Base-by-base conservation (phyloP, 2,113 vertebrate genomes). In the Cynoglossus semilaevis region DNA sequence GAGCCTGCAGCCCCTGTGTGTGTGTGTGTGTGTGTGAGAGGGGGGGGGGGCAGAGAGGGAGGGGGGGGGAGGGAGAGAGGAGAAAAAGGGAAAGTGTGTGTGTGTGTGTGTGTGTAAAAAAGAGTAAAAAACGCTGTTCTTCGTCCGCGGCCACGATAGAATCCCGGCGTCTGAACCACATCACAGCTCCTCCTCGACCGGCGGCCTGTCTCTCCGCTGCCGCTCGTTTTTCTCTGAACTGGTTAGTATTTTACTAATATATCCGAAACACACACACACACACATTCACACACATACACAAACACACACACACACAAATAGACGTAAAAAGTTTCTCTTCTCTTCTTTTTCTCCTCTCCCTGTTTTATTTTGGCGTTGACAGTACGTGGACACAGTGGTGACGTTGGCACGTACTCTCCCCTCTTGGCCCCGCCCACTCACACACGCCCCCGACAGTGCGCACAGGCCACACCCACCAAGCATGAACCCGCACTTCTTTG, bases 301-400 rank as follows among this genome's bases (percentile, higher is more conserved):
- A 29, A 29, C 22, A 13, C 12, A 40, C 12, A 3, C 12, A 41
- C 38, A 5, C 5, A 41, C 10, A 2, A 41, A 12, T 41, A 13
- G 11, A 4, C 10, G 4, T 13, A 4, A 12, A 4, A 41, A 41
- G 38, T 41, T 43, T n/a, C 42, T 6, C 42, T 77, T 71, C 22
- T 6, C 22, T 6, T 29, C 6, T 64, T 65, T 12, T 16, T 51
- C 14, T 18, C 2, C 12, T 17, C 19, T 18, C 6, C 55, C 47
- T 65, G 75, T 75, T 84, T 86, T 80, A 80, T 88, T 88, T 80
- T 85, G 72, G 64, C 79, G 64, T 83, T 90, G 89, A 89, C 89
- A 87, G 86, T 45, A 40, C 55, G 22, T 53, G 19, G 40, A 82
- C 59, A 51, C 51, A 59, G 38, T 11, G 52, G 52, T 91, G 80